Evolutionary conservation across 2,888 invertebrate genomes (phyloP).

Genomic region (Pyrrhosoma nymphula): DNA sequence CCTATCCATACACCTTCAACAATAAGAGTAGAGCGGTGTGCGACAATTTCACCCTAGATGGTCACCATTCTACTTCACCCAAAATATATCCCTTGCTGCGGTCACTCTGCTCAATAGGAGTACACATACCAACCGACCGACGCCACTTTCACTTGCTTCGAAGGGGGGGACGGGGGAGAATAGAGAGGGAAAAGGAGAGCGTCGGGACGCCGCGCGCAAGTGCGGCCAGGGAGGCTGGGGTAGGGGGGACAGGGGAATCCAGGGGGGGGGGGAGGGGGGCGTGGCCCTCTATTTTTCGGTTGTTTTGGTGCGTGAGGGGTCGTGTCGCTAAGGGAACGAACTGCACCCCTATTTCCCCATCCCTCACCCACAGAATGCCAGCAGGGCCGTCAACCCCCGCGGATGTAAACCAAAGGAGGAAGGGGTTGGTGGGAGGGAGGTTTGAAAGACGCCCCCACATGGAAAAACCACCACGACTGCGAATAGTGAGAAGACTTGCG

Average conservation of each 20-base stretch:
- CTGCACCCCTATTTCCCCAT: background rate
- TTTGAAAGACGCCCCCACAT: background rate
- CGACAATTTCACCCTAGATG: no score
- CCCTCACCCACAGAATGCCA: background rate
- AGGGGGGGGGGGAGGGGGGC: background rate
- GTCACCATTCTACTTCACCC: background rate
- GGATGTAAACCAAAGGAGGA: background rate
- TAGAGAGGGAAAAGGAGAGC: background rate
- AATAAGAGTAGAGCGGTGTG: no score
- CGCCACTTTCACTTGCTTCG: background rate
- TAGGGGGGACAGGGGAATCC: no score
- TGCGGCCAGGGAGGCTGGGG: background rate
- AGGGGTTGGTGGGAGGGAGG: background rate
- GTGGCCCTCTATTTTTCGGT: background rate
- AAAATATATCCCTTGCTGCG: background rate
- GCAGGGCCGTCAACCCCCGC: slow-evolving; percentile 25
- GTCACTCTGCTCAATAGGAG: background rate
- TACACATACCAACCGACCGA: background rate
- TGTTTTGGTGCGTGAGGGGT: slow-evolving; percentile 3
- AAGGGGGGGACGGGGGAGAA: no score
- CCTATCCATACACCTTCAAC: no score
- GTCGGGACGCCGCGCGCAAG: slow-evolving; percentile 48
- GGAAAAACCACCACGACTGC: no score
- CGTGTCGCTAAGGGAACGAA: slow-evolving; percentile 52
- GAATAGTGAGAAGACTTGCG: background rate